phyloP scores from a whole-genome alignment of 2,797 vertebrate genomes.

The Characodon lateralis region DNA sequence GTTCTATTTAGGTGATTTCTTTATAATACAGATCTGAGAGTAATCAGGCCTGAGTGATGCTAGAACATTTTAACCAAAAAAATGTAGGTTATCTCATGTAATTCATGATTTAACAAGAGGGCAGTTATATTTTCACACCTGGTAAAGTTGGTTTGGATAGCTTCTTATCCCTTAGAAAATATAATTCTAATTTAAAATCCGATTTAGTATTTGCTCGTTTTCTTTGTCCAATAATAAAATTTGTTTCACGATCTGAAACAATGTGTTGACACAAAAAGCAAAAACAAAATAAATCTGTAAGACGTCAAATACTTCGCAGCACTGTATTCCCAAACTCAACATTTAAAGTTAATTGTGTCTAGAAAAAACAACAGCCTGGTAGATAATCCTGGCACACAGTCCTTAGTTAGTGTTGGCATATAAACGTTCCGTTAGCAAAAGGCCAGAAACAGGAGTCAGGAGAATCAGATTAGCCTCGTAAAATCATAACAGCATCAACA shows the following conservation, averaged over 20 bases:
- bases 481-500: slow-evolving; percentile 48
- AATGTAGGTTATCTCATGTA: neutral
- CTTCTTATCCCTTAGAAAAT: neutral
- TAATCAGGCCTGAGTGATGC: neutral
- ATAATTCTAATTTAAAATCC: neutral
- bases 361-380: slow-evolving; percentile 2
- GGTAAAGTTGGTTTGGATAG: neutral
- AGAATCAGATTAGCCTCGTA: slow-evolving; percentile 48
- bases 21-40: neutral
- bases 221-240: neutral
- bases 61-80: neutral
- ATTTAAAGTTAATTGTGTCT: neutral
- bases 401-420: slow-evolving; percentile 37
- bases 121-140: neutral
- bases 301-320: neutral
- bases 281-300: neutral
- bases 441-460: slow-evolving; percentile 63
- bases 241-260: neutral
- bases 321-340: neutral
- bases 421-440: slow-evolving; percentile 53
- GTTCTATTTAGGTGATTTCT: neutral
- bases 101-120: neutral
- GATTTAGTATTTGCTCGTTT: neutral
- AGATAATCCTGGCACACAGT: slow-evolving; percentile 30
- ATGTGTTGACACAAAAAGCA: neutral